Evolutionary conservation across 2,113 vertebrate species (phyloP).

Genomic region (Lichenostomus cassidix): DNA sequence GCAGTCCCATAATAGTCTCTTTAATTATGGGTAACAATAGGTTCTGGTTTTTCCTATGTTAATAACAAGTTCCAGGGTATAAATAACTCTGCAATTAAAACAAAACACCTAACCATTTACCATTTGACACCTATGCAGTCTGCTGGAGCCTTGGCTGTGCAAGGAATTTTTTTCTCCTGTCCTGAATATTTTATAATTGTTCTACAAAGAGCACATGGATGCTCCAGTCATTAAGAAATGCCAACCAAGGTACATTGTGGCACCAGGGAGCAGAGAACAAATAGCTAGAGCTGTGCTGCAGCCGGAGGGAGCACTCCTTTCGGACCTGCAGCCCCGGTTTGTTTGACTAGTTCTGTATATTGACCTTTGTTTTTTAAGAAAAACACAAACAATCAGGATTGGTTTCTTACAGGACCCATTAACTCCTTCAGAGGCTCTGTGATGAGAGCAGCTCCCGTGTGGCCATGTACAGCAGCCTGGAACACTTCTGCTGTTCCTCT

Average conservation of each 20-base stretch:
- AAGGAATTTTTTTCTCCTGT: neutral
- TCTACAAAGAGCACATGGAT: conserved; percentile 7
- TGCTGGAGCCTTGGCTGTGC: neutral
- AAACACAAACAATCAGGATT: neutral
- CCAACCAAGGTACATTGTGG: neutral
- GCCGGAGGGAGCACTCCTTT: neutral
- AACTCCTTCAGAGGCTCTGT: neutral
- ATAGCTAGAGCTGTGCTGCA: neutral
- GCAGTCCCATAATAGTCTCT: neutral
- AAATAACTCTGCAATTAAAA: conserved; percentile 62
- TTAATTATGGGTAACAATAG: conserved; percentile 23
- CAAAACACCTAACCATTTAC: conserved; percentile 28
- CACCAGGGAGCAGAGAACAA: conserved; percentile 12
- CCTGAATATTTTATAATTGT: conserved; percentile 47
- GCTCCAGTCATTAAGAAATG: conserved; percentile 25
- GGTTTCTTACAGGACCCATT: neutral
- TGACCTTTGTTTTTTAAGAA: neutral
- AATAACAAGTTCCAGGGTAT: conserved; percentile 47
- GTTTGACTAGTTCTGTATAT: neutral
- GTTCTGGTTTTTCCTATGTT: conserved; percentile 25
- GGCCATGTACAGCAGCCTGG: neutral
- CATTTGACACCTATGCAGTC: conserved; percentile 30
- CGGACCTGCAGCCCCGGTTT: neutral
- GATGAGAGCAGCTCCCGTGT: accelerated
- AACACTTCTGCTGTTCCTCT: neutral